Base-by-base conservation (phyloP, 2,888 invertebrate genomes). In the Eupithecia pulchellata region DNA sequence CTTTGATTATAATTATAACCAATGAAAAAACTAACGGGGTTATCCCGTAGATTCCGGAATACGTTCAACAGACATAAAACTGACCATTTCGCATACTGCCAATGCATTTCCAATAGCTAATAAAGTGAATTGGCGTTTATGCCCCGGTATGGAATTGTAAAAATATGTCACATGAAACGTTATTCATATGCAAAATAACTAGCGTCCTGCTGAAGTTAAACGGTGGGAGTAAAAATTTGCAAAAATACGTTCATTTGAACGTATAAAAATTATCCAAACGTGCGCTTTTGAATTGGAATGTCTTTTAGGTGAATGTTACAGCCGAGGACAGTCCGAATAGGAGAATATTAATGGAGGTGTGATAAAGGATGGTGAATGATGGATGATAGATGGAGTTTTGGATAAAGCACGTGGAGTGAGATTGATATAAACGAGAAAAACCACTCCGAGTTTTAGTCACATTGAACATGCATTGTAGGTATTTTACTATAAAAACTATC, bases 181-280 rank as follows among this genome's bases (percentile, higher is more conserved):
- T 83, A 91, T 91, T 91, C 89, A 91, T 89, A 92, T 90, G 90
- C 87, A 91, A 92, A 57, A 92, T 91, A 86, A 79, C 82, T 83
- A 82, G 82, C 84, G 83, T 80, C 82, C 82, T 81, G 84, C 84
- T 81, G 86, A 86, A 89, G 88, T 89, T 89, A 89, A 91, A 89
- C 86, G 86, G 83, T 78, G 83, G 79, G 83, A 77, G 87, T 87
- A 86, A 90, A 30, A 90, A 72, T 82, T 89, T 88, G 84, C 84
- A 82, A 85, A 89, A 89, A 89, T 89, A 87, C 86, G 86, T 86
- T 85, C 86, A 88, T 90, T 90, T 88, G 83, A 81, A 82, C 81
- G 83, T 79, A 87, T 86, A 86, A 87, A 87, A 86, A 88, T 86
- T 82, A 87, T 73, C 77, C 76, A 78, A 61, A 79, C 68, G 81